Percentiles rank a stretch among this genome's conserved stretches.
These are phyloP conservation scores for Galeopterus variegatus DNA, from an alignment of 2,113 vertebrate species.

Conservation along the genomic window DNA sequence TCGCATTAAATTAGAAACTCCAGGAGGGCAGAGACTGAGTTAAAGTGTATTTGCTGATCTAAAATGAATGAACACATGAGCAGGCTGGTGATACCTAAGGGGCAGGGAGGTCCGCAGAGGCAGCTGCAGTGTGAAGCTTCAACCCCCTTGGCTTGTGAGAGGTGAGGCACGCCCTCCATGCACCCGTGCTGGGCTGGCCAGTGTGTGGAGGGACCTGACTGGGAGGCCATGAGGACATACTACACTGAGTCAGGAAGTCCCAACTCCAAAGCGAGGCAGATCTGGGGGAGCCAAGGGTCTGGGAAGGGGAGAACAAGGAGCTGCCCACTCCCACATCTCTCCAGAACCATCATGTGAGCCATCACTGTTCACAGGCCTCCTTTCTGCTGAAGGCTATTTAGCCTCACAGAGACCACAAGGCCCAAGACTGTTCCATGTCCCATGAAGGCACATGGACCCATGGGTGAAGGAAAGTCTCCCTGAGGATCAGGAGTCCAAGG, in stretches of 20 bases:
- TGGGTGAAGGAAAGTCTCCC: not conserved
- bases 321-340: not conserved
- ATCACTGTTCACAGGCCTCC: not conserved
- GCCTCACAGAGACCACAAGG: not conserved
- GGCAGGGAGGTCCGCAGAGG: too few relatives aligned
- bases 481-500: not conserved
- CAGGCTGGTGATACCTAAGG: not conserved
- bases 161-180: not conserved
- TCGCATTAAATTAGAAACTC: not conserved
- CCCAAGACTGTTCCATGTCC: not conserved
- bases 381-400: not conserved
- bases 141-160: not conserved
- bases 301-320: not conserved
- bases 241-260: not conserved
- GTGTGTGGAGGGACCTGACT: not conserved
- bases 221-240: not conserved
- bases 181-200: not conserved
- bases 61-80: not conserved
- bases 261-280: not conserved
- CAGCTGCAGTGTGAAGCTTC: not conserved
- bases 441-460: not conserved
- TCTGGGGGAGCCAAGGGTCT: not conserved
- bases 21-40: not conserved
- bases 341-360: not conserved
- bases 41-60: not conserved